Percentiles rank a stretch among this genome's conserved stretches.
Evolutionary conservation across 2,888 invertebrate genomes (phyloP).

Genomic region (Catocala sponsa): DNA sequence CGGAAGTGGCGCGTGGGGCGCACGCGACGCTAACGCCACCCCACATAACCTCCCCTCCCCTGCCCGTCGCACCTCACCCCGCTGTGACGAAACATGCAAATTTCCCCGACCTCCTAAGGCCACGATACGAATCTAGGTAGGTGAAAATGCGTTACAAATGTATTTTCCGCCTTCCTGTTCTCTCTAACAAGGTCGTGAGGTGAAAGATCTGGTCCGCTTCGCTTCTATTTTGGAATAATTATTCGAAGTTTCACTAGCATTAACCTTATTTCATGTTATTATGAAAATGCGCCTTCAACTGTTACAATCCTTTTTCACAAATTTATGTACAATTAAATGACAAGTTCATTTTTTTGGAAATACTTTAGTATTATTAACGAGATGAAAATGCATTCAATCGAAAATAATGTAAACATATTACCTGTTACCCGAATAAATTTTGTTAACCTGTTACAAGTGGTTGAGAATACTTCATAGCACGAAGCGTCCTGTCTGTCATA

Average conservation of each 20-base stretch:
- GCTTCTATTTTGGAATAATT: slow-evolving; percentile 34
- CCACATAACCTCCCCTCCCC: slow-evolving; percentile 23
- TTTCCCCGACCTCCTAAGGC: slow-evolving; percentile 70
- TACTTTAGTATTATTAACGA: too few relatives aligned
- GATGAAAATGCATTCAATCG: too few relatives aligned
- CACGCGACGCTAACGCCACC: slow-evolving; percentile 70
- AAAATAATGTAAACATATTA: too few relatives aligned
- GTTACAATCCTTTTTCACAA: background rate
- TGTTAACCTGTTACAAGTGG: too few relatives aligned
- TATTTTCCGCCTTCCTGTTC: slow-evolving; percentile 59
- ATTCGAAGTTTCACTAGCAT: slow-evolving; percentile 24
- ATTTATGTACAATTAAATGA: background rate
- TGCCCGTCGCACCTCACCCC: slow-evolving; percentile 34
- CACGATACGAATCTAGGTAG: slow-evolving; percentile 63
- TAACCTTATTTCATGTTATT: slow-evolving; percentile 37
- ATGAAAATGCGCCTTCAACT: slow-evolving; percentile 8
- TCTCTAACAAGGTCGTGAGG: slow-evolving; percentile 69
- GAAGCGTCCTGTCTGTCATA: slow-evolving; percentile 14
- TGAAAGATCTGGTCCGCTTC: slow-evolving; percentile 49
- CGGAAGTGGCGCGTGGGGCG: slow-evolving; percentile 77
- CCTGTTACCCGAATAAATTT: too few relatives aligned
- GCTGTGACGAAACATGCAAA: slow-evolving; percentile 81
- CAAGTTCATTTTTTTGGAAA: too few relatives aligned
- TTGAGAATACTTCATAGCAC: too few relatives aligned
- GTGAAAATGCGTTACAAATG: slow-evolving; percentile 70